A percentile compares a stretch with the other conserved stretches of the same genome.
Conservation (phyloP, 2,888 invertebrate genomes). For the Thereva nobilitata region DNA sequence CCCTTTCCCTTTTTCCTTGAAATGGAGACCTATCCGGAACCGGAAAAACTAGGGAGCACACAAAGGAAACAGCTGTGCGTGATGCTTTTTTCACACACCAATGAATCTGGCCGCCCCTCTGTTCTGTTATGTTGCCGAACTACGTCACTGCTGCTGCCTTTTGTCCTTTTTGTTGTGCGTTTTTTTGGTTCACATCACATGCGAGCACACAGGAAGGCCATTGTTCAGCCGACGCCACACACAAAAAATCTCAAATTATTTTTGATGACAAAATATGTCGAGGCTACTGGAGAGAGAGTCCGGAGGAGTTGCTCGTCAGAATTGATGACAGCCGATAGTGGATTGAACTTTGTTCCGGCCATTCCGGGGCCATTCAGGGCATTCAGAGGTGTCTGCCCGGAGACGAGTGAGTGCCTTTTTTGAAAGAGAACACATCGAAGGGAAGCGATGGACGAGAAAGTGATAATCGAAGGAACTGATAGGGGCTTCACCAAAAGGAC, state of each 20-base stretch:
- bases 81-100: conserved; percentile 7
- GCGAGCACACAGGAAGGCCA: no score
- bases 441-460: no score
- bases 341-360: conserved; percentile 3
- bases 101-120: neutral
- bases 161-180: no score
- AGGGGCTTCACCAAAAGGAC: no score
- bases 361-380: conserved; percentile 1
- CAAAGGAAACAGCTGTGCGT: conserved; percentile 5
- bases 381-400: neutral
- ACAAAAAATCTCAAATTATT: conserved; percentile 1
- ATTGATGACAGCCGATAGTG: conserved; percentile 12
- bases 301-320: conserved; percentile 4
- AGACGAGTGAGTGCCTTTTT: no score
- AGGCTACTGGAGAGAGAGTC: neutral
- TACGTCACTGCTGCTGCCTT: no score
- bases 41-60: neutral
- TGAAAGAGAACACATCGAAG: no score
- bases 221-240: neutral
- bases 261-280: conserved; percentile 7
- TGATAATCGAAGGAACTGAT: no score
- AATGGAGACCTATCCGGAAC: neutral
- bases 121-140: neutral
- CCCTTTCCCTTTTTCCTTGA: conserved; percentile 1
- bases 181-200: no score